Percentiles rank a stretch among this genome's conserved stretches.
Conservation (phyloP, 2,113 vertebrate genomes). For the Ochotona curzoniae region DNA sequence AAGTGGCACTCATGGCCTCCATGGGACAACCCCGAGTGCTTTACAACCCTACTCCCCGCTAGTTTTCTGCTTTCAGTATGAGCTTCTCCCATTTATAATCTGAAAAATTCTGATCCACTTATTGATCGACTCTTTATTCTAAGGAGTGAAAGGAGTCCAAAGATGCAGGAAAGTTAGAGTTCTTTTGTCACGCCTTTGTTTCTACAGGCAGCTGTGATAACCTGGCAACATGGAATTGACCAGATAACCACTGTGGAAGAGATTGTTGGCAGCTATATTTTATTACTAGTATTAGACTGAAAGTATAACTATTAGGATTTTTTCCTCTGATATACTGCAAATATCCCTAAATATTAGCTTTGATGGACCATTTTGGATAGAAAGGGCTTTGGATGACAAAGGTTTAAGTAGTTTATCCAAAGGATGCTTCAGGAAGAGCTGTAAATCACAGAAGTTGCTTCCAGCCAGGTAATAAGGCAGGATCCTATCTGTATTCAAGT, state of each 20-base stretch:
- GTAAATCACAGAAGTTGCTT: neutral
- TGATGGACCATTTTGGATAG: neutral
- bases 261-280: neutral
- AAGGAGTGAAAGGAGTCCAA: neutral
- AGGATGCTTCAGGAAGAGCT: neutral
- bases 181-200: neutral
- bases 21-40: neutral
- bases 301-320: neutral
- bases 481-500: neutral
- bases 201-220: neutral
- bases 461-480: neutral
- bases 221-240: neutral
- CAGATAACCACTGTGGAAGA: neutral
- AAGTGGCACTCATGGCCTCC: neutral
- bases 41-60: neutral
- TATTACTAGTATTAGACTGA: neutral
- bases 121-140: neutral
- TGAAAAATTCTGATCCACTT: neutral
- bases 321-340: neutral
- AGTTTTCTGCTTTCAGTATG: neutral
- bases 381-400: neutral
- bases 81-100: neutral
- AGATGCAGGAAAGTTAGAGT: too few species aligned
- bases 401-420: neutral
- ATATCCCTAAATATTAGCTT: neutral